These are phyloP conservation scores for Drosophila nasuta DNA, from an alignment of 1,140 invertebrate species.

Conservation along the genomic window DNA sequence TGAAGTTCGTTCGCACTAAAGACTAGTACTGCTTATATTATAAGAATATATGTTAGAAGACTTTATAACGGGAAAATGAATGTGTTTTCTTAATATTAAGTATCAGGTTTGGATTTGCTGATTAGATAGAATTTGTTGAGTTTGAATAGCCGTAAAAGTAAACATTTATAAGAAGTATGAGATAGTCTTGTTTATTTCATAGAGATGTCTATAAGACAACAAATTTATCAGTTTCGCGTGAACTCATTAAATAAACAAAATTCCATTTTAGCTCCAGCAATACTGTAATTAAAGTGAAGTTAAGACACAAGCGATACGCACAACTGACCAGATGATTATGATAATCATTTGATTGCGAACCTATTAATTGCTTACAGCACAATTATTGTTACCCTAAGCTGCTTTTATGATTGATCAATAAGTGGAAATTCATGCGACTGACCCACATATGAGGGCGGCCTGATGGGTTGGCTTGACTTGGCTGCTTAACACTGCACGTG, in stretches of 20 bases:
- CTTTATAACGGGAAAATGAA: not conserved
- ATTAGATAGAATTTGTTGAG: not conserved
- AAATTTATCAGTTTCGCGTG: not conserved
- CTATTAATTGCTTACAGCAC: constrained; percentile 4
- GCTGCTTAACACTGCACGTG: constrained; percentile 11
- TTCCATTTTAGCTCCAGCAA: not conserved
- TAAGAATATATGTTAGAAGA: not conserved
- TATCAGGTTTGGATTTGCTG: too few species aligned
- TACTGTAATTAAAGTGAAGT: not conserved
- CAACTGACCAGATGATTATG: not conserved
- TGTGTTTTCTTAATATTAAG: not conserved
- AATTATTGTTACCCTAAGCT: constrained; percentile 1
- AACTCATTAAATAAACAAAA: not conserved
- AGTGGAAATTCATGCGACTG: not conserved
- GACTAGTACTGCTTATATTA: not conserved
- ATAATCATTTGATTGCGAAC: not conserved
- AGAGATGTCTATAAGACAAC: not conserved
- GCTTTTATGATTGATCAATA: constrained; percentile 14
- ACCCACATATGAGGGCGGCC: constrained; percentile 22
- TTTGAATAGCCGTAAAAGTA: too few species aligned
- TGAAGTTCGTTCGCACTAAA: not conserved
- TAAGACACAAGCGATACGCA: not conserved
- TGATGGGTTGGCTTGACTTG: not conserved
- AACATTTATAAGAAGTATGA: not conserved
- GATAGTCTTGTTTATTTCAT: not conserved